These are phyloP conservation scores for Telmatochromis sp. DNA, from an alignment of 2,113 vertebrate species.

Conservation along the genomic window DNA sequence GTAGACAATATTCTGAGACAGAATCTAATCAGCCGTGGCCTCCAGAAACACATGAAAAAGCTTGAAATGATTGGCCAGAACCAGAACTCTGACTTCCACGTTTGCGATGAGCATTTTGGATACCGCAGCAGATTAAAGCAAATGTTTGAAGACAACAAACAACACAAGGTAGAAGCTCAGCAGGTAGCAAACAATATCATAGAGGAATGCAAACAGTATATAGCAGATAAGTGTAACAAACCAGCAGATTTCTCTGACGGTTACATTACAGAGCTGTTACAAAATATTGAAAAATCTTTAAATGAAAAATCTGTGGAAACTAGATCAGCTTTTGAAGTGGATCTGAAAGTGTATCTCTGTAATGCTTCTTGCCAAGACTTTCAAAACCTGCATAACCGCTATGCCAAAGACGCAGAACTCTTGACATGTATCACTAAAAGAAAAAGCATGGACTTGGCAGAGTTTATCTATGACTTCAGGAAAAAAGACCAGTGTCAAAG, in stretches of 20 bases:
- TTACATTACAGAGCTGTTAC: constrained; percentile 60
- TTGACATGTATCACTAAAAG: constrained; percentile 24
- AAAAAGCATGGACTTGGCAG: constrained; percentile 13
- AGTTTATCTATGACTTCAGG: constrained; percentile 60
- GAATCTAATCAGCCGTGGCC: constrained; percentile 49
- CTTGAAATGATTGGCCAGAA: neutral
- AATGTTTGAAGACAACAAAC: constrained; percentile 47
- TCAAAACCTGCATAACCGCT: constrained; percentile 55
- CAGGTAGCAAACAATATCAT: constrained; percentile 15
- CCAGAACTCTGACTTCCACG: constrained; percentile 18
- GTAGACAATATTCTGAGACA: constrained; percentile 45
- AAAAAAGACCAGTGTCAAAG: constrained; percentile 64
- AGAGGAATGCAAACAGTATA: constrained; percentile 43
- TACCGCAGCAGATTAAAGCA: constrained; percentile 60
- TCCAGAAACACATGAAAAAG: constrained; percentile 55
- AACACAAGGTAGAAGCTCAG: constrained; percentile 36
- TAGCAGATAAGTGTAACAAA: constrained; percentile 34
- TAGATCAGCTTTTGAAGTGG: constrained; percentile 48
- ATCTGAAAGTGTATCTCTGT: constrained; percentile 61
- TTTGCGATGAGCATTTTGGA: constrained; percentile 56
- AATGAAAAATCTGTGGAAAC: constrained; percentile 31
- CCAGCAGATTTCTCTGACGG: constrained; percentile 58
- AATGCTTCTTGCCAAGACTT: constrained; percentile 51
- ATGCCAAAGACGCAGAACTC: constrained; percentile 48
- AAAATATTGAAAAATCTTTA: constrained; percentile 54